Percentiles rank a stretch among this genome's conserved stretches.
Conservation (phyloP, 1,140 invertebrate genomes). For the Solen grandis region DNA sequence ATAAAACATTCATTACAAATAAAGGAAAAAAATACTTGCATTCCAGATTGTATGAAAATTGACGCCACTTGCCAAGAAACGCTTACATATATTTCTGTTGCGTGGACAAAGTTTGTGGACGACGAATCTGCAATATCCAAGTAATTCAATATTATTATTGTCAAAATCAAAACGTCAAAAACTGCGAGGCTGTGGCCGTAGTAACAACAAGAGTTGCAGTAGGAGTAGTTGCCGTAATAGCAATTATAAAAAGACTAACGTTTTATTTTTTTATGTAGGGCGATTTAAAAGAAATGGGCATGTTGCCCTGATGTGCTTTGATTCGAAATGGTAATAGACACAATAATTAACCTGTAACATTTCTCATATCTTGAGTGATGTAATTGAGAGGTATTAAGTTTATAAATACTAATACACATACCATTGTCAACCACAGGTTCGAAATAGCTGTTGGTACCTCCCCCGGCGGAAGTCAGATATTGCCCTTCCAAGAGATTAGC, state of each 20-base stretch:
- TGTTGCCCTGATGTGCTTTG: neutral
- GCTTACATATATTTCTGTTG: slow-evolving; percentile 36
- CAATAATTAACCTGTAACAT: neutral
- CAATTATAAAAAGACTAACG: neutral
- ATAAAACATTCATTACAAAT: too few relatives aligned
- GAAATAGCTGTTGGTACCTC: slow-evolving; percentile 55
- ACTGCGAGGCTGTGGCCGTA: neutral
- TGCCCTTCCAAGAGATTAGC: slow-evolving; percentile 30
- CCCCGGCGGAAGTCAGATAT: slow-evolving; percentile 53
- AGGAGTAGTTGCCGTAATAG: neutral
- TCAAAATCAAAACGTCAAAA: neutral
- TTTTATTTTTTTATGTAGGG: neutral
- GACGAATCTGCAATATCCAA: slow-evolving; percentile 51
- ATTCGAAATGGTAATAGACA: neutral
- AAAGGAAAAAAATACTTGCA: too few relatives aligned
- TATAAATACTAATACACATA: neutral
- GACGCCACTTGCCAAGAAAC: slow-evolving; percentile 59
- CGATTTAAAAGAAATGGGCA: neutral
- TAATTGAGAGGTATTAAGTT: neutral
- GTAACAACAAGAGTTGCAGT: neutral
- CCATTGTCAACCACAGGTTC: slow-evolving; percentile 50
- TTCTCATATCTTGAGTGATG: neutral
- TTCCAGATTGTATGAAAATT: slow-evolving; percentile 50
- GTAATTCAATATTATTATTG: slow-evolving; percentile 4
- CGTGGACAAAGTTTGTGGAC: slow-evolving; percentile 56